Evolutionary conservation across 2,888 invertebrate species (phyloP).

Genomic region (Phytoseiulus persimilis): DNA sequence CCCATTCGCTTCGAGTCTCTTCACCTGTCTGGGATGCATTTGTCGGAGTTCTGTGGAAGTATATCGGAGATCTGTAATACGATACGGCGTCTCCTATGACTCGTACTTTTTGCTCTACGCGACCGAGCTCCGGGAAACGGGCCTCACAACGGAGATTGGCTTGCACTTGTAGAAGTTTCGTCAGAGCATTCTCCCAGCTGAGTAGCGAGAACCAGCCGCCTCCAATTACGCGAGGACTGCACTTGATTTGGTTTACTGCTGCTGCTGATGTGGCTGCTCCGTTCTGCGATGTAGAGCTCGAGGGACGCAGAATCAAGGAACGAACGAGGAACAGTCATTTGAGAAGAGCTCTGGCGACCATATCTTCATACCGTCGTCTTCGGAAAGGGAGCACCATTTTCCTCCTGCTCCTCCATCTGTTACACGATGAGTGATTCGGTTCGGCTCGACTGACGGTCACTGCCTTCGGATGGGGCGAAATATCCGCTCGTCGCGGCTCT

Average conservation of each 20-base stretch:
- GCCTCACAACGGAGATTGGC: not conserved
- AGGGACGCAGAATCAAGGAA: not conserved
- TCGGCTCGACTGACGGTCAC: no score
- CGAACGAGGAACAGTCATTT: not conserved
- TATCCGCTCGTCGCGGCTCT: no score
- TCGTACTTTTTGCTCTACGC: no score
- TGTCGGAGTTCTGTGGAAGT: no score
- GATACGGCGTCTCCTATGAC: no score
- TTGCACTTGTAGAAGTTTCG: not conserved
- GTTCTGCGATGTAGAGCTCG: not conserved
- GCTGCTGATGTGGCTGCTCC: not conserved
- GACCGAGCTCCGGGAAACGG: not conserved
- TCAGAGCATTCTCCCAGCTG: not conserved
- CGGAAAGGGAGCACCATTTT: no score
- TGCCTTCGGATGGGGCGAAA: no score
- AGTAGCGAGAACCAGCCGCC: not conserved
- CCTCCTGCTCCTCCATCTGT: no score
- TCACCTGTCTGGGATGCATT: no score
- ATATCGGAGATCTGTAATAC: no score
- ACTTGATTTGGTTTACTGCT: not conserved
- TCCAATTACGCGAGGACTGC: not conserved
- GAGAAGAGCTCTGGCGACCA: not conserved
- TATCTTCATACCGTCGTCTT: not conserved
- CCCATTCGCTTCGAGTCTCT: no score
- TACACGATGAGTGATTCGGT: no score